These are phyloP conservation scores for Amyelois transitella DNA, from an alignment of 1,140 invertebrate genomes.

Conservation along the genomic window DNA sequence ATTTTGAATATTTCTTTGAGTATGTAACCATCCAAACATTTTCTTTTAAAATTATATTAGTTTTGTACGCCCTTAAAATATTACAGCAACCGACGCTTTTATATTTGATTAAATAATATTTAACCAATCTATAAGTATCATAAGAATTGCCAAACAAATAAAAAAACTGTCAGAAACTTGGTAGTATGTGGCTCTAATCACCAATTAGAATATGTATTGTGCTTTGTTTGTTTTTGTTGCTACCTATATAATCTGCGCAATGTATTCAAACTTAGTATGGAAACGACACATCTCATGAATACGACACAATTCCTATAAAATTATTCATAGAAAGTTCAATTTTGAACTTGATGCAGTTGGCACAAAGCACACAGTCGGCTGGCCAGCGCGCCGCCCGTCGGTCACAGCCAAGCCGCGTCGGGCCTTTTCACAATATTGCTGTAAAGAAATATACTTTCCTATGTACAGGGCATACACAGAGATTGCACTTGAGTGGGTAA, in stretches of 20 bases:
- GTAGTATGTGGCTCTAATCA: neutral
- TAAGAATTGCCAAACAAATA: neutral
- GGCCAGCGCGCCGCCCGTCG: neutral
- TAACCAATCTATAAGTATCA: neutral
- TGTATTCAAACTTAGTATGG: no score
- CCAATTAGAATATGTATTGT: neutral
- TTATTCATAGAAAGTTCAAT: neutral
- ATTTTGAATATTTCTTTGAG: no score
- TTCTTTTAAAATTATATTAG: no score
- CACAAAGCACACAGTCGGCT: slow-evolving; percentile 8
- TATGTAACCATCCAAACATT: no score
- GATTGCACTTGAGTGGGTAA: slow-evolving; percentile 61
- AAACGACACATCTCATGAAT: slow-evolving; percentile 17
- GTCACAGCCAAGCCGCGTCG: slow-evolving; percentile 2
- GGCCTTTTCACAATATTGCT: slow-evolving; percentile 36
- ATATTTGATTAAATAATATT: no score
- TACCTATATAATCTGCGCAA: neutral
- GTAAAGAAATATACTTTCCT: slow-evolving; percentile 42
- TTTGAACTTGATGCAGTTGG: neutral
- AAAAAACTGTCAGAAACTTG: neutral
- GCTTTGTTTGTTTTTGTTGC: neutral
- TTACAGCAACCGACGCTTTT: no score
- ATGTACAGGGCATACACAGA: slow-evolving; percentile 60
- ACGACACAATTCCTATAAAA: slow-evolving; percentile 1
- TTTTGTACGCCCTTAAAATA: no score